Evolutionary conservation across 1,140 invertebrate genomes (phyloP), one percentile per base, ranked within the genome.

Genomic region (Rhopalosiphum padi): DNA sequence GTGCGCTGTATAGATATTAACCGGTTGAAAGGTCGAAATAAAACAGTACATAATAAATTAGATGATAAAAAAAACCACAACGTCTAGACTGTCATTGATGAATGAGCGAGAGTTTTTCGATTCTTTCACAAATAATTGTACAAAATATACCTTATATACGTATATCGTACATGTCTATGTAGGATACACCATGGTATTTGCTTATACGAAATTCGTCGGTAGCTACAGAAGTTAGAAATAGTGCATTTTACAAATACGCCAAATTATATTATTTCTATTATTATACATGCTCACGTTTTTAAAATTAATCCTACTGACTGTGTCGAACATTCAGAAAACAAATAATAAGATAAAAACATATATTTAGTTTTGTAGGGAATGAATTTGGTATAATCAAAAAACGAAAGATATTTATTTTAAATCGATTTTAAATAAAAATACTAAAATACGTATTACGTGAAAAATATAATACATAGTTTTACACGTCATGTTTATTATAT

Each of bases 21-120:
- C 88, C 51, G 51, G 88, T 89, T 25, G 35, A 46, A 30, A 48
- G 43, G n/a, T 23, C n/a, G 46, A 37, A 53, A 41, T 89, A 37
- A 89, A 35, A 53, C 83, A 89, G 48, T 89, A 23, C 30, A 35
- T 23, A 68, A 77, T 77, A 77, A n/a, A 77, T 77, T n/a, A 77
- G 30, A 25, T 25, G 6, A 25, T 25, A 2, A 89, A 23, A 88
- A 55, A 89, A 53, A 51, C 88, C 21, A 89, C 51, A 37, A 21
- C 46, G 46, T 89, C 23, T 51, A 55, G 51, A 89, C 88, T 53
- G 88, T 55, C 88, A 89, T 89, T 89, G 88, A 89, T 89, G 23
- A 55, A 89, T 55, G 88, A 6, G 48, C 21, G 11, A 43, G 85
- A 85, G 83, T 85, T 85, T 85, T 22, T 85, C 22, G 22, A 77